phyloP scores from a whole-genome alignment of 2,113 vertebrate species.

The Pteropus alecto region DNA sequence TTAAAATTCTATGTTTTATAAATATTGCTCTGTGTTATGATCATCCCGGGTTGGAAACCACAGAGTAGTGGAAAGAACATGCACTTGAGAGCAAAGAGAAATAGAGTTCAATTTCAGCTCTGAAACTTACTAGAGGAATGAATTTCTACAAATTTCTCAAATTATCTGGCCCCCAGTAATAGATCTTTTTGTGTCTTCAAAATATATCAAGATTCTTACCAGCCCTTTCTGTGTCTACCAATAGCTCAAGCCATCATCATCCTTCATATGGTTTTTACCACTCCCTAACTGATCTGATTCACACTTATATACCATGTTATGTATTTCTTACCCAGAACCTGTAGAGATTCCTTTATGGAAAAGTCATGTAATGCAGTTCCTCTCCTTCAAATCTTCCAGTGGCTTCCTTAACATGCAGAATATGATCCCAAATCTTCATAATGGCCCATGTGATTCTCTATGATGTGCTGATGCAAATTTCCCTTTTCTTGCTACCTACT shows the following conservation, averaged over 20 bases:
- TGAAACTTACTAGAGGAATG: neutral
- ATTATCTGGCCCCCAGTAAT: neutral
- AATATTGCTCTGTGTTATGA: accelerated
- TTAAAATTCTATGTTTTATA: neutral
- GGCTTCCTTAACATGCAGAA: neutral
- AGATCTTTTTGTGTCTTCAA: neutral
- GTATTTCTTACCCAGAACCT: neutral
- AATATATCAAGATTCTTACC: neutral
- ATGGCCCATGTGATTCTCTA: accelerated
- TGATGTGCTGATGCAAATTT: neutral
- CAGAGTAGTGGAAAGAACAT: neutral
- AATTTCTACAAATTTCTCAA: neutral
- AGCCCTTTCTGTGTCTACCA: neutral
- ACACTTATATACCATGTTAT: accelerated
- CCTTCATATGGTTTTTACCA: neutral
- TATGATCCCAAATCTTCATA: neutral
- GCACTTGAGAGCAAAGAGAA: neutral
- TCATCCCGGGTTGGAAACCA: neutral
- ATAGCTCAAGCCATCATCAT: neutral
- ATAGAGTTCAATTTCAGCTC: neutral
- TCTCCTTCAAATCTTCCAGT: neutral
- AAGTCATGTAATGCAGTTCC: neutral
- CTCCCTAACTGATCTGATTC: neutral
- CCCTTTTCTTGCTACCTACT: neutral
- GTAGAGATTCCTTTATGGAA: neutral